These are phyloP conservation scores for Perdita meconis DNA, from an alignment of 2,888 invertebrate genomes.

Conservation along the genomic window DNA sequence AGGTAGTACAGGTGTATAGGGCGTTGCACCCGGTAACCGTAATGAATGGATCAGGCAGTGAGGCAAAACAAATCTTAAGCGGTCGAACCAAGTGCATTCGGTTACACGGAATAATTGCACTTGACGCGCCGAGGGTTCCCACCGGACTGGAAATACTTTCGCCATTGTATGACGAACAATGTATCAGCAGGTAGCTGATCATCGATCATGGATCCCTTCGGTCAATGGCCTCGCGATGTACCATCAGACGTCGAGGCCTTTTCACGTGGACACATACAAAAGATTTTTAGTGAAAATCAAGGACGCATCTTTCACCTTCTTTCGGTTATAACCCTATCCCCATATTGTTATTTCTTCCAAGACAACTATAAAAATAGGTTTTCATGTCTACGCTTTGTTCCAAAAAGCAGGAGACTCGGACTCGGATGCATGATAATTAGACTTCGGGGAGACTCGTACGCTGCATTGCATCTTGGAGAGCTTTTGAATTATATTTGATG, in stretches of 20 bases:
- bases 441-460: neutral
- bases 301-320: neutral
- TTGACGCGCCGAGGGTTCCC: constrained; percentile 60
- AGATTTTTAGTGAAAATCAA: constrained; percentile 25
- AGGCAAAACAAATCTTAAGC: constrained; percentile 46
- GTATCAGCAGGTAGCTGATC: constrained; percentile 75
- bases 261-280: constrained; percentile 27
- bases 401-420: no score
- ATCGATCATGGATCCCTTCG: constrained; percentile 69
- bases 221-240: constrained; percentile 72
- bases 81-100: constrained; percentile 51
- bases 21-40: constrained; percentile 48
- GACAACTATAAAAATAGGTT: no score
- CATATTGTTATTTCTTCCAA: no score
- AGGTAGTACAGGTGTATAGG: constrained; percentile 47
- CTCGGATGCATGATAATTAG: no score
- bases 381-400: no score
- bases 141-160: constrained; percentile 55
- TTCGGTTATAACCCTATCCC: neutral
- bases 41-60: constrained; percentile 51
- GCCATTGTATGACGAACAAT: constrained; percentile 71
- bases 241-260: constrained; percentile 32
- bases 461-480: neutral
- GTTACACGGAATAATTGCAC: constrained; percentile 68
- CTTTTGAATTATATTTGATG: neutral